These are phyloP conservation scores for Bombylius major DNA, from an alignment of 2,888 invertebrate genomes.

Conservation along the genomic window DNA sequence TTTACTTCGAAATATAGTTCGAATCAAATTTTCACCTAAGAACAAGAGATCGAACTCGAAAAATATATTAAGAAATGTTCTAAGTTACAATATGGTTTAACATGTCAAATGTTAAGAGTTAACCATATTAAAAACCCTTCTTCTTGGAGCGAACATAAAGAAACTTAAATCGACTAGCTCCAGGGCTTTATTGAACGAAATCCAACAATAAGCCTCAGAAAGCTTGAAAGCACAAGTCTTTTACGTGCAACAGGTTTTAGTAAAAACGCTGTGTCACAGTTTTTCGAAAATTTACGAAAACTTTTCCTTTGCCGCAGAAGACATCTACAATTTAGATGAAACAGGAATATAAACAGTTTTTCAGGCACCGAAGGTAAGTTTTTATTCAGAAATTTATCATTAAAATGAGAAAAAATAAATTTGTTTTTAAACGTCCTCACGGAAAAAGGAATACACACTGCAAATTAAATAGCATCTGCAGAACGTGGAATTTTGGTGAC, in stretches of 20 bases:
- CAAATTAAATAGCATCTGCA: slow-evolving; percentile 15
- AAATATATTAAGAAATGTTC: background rate
- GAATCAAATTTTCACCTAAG: no score
- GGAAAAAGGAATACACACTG: slow-evolving; percentile 5
- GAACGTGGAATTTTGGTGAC: slow-evolving; percentile 16
- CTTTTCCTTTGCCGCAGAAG: background rate
- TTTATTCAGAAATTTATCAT: background rate
- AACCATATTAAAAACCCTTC: background rate
- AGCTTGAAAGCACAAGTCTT: no score
- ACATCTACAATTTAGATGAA: slow-evolving; percentile 9
- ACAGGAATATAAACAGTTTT: slow-evolving; percentile 9
- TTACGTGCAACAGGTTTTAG: no score
- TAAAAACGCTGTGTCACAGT: no score
- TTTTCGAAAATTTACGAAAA: background rate
- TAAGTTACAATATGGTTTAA: background rate
- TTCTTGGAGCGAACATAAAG: background rate
- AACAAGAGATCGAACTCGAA: background rate
- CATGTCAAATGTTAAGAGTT: background rate
- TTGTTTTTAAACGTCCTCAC: slow-evolving; percentile 1
- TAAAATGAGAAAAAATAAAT: background rate
- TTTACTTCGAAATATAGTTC: no score
- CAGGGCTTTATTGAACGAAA: background rate
- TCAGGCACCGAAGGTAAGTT: slow-evolving; percentile 2
- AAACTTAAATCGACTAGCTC: background rate
- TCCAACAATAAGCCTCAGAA: no score